Evolutionary conservation across 2,113 vertebrate genomes (phyloP), one percentile per base, ranked within the genome.

Genomic region (Ailurus styani): DNA sequence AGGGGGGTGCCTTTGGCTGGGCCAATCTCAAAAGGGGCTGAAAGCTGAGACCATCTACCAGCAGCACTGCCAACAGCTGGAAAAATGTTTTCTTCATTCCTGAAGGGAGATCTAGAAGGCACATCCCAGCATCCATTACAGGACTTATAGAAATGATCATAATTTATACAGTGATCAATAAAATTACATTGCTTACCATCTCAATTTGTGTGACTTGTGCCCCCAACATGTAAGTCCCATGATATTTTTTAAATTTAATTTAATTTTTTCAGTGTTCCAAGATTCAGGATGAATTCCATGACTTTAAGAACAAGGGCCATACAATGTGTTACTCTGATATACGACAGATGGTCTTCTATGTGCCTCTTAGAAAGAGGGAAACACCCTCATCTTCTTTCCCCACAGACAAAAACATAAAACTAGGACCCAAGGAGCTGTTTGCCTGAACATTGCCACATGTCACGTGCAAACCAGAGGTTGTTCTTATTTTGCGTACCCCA

Each of bases 391-490:
- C 27, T 20, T 37, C 31, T 21, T 7, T 70, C 60, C 4, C 66
- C 25, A 15, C 7, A 66, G 29, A 37, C 29, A 47, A 42, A 62
- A n/a, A 37, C 45, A 18, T 45, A 54, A 70, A 64, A 31, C 21
- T 2, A 31, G 47, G 75, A 66, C 45, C 23, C 64, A 25, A 21
- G 8, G 0, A 2, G 2, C 20, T 11, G 4, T 70, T 23, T 23
- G n/a, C 45, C 45, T 64, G 3, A 15, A n/a, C 29, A 54, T 83
- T n/a, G 66, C 47, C 18, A 37, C 73, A 31, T 15, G 40, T 40
- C 68, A 29, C 0, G 0, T 20, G 42, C 37, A 62, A n/a, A n/a
- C 2, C 14, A 29, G 27, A 20, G 20, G 1, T 42, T 34, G 14
- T 29, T 85, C 47, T 52, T 18, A 47, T 89, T 66, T 47, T 68